A percentile compares a stretch with the other conserved stretches of the same genome.
Evolutionary conservation across 2,113 vertebrate species (phyloP).

Genomic region (Pterocles orientalis): DNA sequence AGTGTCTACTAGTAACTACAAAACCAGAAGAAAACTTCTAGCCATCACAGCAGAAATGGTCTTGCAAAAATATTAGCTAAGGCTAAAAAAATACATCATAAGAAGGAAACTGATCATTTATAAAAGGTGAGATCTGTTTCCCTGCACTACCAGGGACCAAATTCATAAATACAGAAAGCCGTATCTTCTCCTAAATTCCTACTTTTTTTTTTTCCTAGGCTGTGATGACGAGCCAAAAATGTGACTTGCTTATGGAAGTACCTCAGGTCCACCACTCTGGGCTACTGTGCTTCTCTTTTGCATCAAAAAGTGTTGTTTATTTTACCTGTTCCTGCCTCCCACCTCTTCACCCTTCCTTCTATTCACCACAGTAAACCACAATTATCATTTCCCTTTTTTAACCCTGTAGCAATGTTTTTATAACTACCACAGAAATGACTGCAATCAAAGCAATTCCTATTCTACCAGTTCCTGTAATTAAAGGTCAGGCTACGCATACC

Average conservation of each 20-base stretch:
- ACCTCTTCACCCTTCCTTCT: neutral
- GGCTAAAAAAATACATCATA: neutral
- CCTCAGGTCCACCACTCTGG: neutral
- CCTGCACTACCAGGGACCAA: neutral
- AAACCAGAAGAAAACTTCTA: neutral
- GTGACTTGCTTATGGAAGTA: neutral
- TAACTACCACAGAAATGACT: neutral
- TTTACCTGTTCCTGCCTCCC: neutral
- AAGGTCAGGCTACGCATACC: neutral
- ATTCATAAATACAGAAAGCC: neutral
- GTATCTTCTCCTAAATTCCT: neutral
- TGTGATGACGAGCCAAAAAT: neutral
- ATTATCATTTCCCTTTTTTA: neutral
- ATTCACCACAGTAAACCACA: neutral
- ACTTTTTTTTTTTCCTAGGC: neutral
- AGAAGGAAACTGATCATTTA: fast-evolving
- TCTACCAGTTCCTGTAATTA: neutral
- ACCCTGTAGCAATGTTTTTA: neutral
- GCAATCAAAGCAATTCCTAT: neutral
- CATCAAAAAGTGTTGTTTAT: neutral
- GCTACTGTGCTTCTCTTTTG: neutral
- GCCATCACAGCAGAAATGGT: neutral
- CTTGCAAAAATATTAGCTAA: neutral
- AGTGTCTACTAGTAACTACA: neutral
- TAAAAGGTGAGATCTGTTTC: neutral